Base-by-base conservation (phyloP, 2,888 invertebrate species). In the Magallana nippona region DNA sequence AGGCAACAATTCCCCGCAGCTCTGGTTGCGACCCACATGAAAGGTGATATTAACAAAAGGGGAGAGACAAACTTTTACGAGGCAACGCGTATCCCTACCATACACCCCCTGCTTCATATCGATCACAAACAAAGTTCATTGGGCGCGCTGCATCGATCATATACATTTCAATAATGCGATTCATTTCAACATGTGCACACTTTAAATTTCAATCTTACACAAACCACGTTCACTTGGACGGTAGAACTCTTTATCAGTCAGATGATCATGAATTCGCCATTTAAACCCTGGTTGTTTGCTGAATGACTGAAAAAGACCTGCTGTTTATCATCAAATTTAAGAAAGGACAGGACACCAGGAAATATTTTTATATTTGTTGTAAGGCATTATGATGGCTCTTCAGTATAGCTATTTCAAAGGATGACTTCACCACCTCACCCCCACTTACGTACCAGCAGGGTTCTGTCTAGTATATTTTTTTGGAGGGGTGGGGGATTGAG, bases 121-220 rank as follows among this genome's bases (percentile, higher is more conserved):
- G 71, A 71, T 71, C 71, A 10, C 1, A 71, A 11, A 71, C 17
- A 2, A 32, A 71, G 71, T 71, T 71, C 71, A 71, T 27, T 71
- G 71, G 27, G 71, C 71, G 71, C 71, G 71, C 71, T 71, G 71
- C 71, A 71, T 71, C 27, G 71, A 71, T 71, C 71, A 71, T 71
- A 71, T 71, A 71, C 71, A 71, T 71, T 71, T 71, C 71, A 71
- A 71, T 71, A 71, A 71, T 71, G 71, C 27, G 71, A 71, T 71
- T 71, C 71, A 71, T 71, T 71, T 71, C 10, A 71, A 71, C 22
- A 71, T 71, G 32, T 27, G 15, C 71, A 71, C 32, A 71, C 71
- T 71, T 71, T 71, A 71, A 71, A 71, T 27, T 22, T 32, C 19
- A 71, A 22, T 22, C 22, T 71, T 71, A 71, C 71, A 71, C 71